phyloP scores from a whole-genome alignment of 2,113 vertebrate genomes.

The Trichechus manatus region DNA sequence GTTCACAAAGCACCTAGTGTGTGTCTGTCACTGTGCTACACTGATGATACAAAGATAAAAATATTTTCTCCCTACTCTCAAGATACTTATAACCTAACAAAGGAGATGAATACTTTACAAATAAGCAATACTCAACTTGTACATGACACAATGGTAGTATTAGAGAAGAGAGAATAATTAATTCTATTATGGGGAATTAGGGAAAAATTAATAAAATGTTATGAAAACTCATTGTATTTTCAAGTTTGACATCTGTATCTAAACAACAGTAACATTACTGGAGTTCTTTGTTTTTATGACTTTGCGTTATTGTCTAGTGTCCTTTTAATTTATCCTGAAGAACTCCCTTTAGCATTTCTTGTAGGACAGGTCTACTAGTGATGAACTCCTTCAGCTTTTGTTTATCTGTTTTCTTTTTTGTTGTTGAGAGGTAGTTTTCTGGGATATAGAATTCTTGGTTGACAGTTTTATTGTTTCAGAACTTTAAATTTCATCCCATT shows the following conservation, averaged over 20 bases:
- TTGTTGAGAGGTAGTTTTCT: not conserved
- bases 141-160: too few species aligned
- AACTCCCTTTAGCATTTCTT: not conserved
- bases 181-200: not conserved
- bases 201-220: not conserved
- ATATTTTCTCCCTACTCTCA: not conserved
- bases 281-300: not conserved
- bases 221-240: not conserved
- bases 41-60: not conserved
- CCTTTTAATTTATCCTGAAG: not conserved
- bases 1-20: not conserved
- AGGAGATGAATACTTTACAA: not conserved
- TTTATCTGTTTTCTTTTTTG: not conserved
- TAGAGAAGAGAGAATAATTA: not conserved
- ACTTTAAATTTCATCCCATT: not conserved
- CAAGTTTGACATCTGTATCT: constrained; percentile 11
- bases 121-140: not conserved
- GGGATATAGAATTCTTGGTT: not conserved
- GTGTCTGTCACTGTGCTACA: not conserved
- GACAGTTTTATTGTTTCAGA: not conserved
- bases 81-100: not conserved
- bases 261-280: not conserved
- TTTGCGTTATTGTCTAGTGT: not conserved
- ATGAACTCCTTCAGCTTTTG: not conserved
- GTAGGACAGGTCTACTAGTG: too few species aligned